Percentiles rank a stretch among this genome's conserved stretches.
These are phyloP conservation scores for Eospalax fontanierii DNA, from an alignment of 2,797 vertebrate genomes.

Conservation along the genomic window DNA sequence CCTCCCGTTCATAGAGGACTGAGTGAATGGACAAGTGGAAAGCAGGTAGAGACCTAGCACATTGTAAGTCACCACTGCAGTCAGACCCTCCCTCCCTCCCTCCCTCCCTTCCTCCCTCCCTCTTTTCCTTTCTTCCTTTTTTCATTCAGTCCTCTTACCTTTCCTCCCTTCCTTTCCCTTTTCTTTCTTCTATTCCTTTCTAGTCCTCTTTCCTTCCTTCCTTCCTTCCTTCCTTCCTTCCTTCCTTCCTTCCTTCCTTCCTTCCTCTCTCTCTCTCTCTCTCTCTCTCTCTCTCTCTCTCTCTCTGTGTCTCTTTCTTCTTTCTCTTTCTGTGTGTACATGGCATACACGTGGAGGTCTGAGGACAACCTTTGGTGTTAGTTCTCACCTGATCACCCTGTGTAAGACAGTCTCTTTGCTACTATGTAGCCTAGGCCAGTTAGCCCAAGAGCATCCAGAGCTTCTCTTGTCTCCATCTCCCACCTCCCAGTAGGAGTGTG, in stretches of 20 bases:
- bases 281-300: too few relatives aligned
- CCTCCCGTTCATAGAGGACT: constrained; percentile 39
- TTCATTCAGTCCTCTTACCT: background rate
- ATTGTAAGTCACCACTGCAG: background rate
- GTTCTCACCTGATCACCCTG: background rate
- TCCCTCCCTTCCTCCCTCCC: background rate
- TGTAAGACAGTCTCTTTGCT: background rate
- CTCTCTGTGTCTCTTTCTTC: too few relatives aligned
- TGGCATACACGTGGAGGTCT: background rate
- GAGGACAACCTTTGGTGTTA: background rate
- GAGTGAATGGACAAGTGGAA: background rate
- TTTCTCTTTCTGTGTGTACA: too few relatives aligned
- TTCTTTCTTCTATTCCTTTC: too few relatives aligned
- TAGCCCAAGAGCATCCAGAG: background rate
- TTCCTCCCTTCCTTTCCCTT: too few relatives aligned
- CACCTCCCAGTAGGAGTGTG: background rate
- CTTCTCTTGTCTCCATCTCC: background rate
- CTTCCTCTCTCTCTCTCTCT: too few relatives aligned
- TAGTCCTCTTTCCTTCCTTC: too few relatives aligned
- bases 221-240: too few relatives aligned
- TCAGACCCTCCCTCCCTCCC: too few relatives aligned
- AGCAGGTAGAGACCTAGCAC: background rate
- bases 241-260: too few relatives aligned
- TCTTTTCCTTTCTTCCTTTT: background rate
- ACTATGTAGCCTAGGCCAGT: too few relatives aligned